A percentile compares a stretch with the other conserved stretches of the same genome.
Conservation (phyloP, 2,888 invertebrate species). For the Leptinotarsa peninsularis region DNA sequence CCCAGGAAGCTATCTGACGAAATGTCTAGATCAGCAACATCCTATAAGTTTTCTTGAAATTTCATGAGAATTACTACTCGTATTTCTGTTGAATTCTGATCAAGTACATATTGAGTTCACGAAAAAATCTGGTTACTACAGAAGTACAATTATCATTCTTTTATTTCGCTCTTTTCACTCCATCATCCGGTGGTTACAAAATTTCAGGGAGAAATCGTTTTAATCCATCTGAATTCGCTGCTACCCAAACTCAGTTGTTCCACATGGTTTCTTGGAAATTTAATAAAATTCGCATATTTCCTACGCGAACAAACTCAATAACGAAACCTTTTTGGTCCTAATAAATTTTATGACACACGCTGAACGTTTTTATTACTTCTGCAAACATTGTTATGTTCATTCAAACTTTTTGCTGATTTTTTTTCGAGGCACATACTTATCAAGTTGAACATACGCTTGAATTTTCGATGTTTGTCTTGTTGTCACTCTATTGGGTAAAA, state of each 20-base stretch:
- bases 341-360: slow-evolving; percentile 56
- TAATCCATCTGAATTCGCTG: slow-evolving; percentile 39
- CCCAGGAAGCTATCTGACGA: too few species aligned
- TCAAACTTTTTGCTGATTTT: slow-evolving; percentile 39
- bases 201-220: not conserved
- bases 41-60: too few species aligned
- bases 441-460: not conserved
- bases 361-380: slow-evolving; percentile 55
- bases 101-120: too few species aligned
- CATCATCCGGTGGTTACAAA: not conserved
- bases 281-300: slow-evolving; percentile 60
- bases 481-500: not conserved
- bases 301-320: slow-evolving; percentile 57
- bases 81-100: too few species aligned
- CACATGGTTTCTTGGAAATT: slow-evolving; percentile 59
- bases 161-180: not conserved
- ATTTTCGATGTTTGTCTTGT: not conserved
- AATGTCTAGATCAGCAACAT: too few species aligned
- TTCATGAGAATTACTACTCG: too few species aligned
- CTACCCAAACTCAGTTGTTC: slow-evolving; percentile 53
- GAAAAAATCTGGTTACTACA: too few species aligned
- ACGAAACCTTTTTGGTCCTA: slow-evolving; percentile 58
- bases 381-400: slow-evolving; percentile 48
- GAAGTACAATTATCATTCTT: too few species aligned
- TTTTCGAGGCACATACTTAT: slow-evolving; percentile 29